Conservation (phyloP, 2,888 invertebrate species). For the Dorcus parallelipipedus region DNA sequence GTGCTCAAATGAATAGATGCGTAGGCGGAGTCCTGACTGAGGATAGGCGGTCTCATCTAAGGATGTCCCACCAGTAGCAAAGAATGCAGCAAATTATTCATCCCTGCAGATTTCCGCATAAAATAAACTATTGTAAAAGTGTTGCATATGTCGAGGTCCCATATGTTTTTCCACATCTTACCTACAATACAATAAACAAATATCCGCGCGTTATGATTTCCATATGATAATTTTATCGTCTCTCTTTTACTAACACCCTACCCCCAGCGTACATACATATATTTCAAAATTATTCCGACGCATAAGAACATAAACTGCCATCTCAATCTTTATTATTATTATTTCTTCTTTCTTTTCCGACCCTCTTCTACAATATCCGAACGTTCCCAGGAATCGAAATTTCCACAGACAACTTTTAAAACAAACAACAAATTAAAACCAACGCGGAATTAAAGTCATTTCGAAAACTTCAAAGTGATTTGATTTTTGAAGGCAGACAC, state of each 20-base stretch:
- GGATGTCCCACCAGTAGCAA: constrained; percentile 47
- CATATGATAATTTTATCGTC: constrained; percentile 10
- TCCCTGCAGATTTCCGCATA: constrained; percentile 47
- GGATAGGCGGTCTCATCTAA: constrained; percentile 44
- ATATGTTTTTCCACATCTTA: constrained; percentile 32
- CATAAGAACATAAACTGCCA: too few species aligned
- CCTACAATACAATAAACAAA: constrained; percentile 6
- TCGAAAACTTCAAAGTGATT: too few species aligned
- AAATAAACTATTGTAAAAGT: constrained; percentile 38
- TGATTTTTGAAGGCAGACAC: too few species aligned
- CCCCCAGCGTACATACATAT: background rate
- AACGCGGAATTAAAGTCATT: too few species aligned
- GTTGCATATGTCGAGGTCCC: constrained; percentile 36
- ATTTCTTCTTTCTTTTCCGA: background rate
- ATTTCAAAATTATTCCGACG: too few species aligned
- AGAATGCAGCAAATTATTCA: constrained; percentile 49
- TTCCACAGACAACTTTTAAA: too few species aligned
- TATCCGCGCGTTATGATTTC: background rate
- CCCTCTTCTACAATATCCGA: background rate
- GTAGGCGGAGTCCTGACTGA: constrained; percentile 45
- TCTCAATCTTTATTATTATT: background rate
- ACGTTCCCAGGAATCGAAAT: too few species aligned
- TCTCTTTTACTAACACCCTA: background rate
- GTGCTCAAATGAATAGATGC: constrained; percentile 43
- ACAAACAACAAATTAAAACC: too few species aligned